These are phyloP conservation scores for Epirrita christyi DNA, from an alignment of 2,888 invertebrate genomes.

Conservation along the genomic window DNA sequence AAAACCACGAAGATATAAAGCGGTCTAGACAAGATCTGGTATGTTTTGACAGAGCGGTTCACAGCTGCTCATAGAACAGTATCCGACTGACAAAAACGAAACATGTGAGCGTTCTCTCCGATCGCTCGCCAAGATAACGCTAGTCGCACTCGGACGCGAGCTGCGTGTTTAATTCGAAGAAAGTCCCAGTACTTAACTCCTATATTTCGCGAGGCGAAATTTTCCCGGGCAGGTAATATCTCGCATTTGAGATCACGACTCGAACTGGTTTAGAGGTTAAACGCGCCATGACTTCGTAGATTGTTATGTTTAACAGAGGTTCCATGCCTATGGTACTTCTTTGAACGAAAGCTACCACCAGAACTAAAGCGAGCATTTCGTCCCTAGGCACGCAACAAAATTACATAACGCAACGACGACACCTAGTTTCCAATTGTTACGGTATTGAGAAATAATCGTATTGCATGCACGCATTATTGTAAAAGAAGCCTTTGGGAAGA, in stretches of 20 bases:
- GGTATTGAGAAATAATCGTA: too few relatives aligned
- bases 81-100: constrained; percentile 39
- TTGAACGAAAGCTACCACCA: background rate
- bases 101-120: constrained; percentile 37
- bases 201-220: constrained; percentile 49
- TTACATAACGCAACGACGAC: too few relatives aligned
- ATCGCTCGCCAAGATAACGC: constrained; percentile 49
- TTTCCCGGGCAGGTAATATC: constrained; percentile 41
- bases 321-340: background rate
- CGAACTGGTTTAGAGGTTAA: constrained; percentile 35
- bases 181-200: constrained; percentile 48
- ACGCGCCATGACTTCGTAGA: constrained; percentile 8
- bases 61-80: constrained; percentile 32
- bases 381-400: too few relatives aligned
- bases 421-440: too few relatives aligned
- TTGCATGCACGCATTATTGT: too few relatives aligned
- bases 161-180: constrained; percentile 54
- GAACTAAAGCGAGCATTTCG: background rate
- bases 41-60: constrained; percentile 16
- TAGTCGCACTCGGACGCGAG: constrained; percentile 44
- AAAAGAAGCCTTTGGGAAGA: background rate
- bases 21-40: constrained; percentile 18
- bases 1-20: constrained; percentile 17
- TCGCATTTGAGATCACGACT: constrained; percentile 45
- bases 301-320: constrained; percentile 12